phyloP scores from a whole-genome alignment of 1,140 invertebrate species.

The Trachymyrmex septentrionalis region DNA sequence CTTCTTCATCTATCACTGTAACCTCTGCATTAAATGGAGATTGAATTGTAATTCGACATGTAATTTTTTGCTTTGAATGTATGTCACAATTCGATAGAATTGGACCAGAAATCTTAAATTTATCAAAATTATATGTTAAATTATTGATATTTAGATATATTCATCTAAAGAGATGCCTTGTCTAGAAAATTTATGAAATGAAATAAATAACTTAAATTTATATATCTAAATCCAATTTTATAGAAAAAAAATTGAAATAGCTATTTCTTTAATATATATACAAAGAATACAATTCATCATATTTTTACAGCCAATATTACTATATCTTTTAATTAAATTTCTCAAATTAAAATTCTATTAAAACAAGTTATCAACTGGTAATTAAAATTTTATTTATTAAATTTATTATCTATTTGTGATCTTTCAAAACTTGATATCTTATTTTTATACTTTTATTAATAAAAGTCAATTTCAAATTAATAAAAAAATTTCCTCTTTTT shows the following conservation, averaged over 20 bases:
- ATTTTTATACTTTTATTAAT: not conserved
- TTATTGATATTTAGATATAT: not conserved
- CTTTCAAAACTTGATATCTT: not conserved
- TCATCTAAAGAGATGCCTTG: not conserved
- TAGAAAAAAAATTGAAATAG: not conserved
- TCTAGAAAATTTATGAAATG: not conserved
- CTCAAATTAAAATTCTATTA: not conserved
- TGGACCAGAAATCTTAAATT: not conserved
- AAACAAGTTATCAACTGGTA: not conserved
- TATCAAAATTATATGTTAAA: not conserved
- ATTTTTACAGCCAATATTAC: not conserved
- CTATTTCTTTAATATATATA: not conserved
- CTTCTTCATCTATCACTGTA: not conserved
- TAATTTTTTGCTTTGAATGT: not conserved
- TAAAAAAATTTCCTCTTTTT: not conserved
- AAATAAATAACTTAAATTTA: constrained; percentile 17
- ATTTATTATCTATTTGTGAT: not conserved
- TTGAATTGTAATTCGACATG: not conserved
- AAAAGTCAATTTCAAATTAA: not conserved
- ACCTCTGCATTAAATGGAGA: not conserved
- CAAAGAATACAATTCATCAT: not conserved
- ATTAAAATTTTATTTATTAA: not conserved
- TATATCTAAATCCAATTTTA: not conserved
- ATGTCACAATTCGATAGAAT: not conserved
- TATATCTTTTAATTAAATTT: not conserved